Base-by-base conservation (phyloP, 2,113 vertebrate species). In the Proterorhinus semilunaris region DNA sequence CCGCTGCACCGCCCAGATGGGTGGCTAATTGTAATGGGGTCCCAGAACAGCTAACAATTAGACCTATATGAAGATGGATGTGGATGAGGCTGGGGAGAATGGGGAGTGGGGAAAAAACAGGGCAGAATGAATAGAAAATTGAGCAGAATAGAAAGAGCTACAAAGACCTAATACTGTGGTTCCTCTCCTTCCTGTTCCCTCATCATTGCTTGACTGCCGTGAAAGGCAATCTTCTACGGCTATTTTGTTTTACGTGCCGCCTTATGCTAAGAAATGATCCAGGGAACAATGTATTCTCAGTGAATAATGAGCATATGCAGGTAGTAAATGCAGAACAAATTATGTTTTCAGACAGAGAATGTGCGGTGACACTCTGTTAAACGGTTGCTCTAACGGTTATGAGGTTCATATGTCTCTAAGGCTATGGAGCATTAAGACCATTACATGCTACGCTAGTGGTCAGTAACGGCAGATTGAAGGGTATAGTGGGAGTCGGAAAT, bases 21-120 rank as follows among this genome's bases (percentile, higher is more conserved):
- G 83, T 79, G 82, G 74, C 72, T 90, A 89, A 91, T 90, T 87
- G 86, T 87, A 81, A 87, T 72, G 79, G 82, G 86, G 84, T 72
- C 80, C 68, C 84, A 71, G 78, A 83, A 85, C 82, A 81, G 79
- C 82, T 75, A 84, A 78, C 79, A 84, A 87, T 85, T 87, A 86
- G 68, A 74, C 57, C 69, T 57, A 76, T 82, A 91, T 83, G 76
- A 86, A 88, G 87, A 89, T 75, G 82, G 86, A 89, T 87, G 86
- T 53, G 49, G 58, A 61, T 7, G 54, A 43, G 64, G 67, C 36
- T 15, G 7, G 21, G n/a, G 15, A 36, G 36, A 61, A 46, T 27
- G 21, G 66, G 12, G 49, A 36, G 21, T 21, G 21, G 21, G 21
- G 21, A 53, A 12, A 59, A 64, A 62, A 74, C 46, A 65, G 44